Percentiles rank a stretch among this genome's conserved stretches.
These are phyloP conservation scores for Botrylloides violaceus DNA, from an alignment of 23 tunicate species.

Conservation along the genomic window DNA sequence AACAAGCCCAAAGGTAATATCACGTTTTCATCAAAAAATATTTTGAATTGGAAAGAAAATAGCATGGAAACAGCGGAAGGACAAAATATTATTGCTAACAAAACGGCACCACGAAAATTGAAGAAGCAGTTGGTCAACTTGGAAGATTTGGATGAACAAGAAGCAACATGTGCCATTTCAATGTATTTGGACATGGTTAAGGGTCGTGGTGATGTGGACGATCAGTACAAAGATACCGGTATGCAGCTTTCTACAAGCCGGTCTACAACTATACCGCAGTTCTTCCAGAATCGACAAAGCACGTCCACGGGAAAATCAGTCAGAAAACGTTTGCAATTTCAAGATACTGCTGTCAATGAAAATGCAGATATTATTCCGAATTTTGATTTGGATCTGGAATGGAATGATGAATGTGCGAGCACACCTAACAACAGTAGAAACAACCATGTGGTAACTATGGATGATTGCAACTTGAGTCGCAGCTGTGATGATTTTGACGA, in stretches of 20 bases:
- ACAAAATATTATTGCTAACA: too few species aligned
- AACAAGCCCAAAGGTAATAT: background rate
- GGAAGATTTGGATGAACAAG: background rate
- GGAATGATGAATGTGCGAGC: background rate
- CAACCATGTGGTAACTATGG: background rate
- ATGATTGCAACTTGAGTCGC: background rate
- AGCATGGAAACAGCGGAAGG: too few species aligned
- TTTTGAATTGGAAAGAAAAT: background rate
- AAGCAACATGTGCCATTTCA: constrained; percentile 6
- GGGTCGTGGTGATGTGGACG: background rate
- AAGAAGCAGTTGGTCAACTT: background rate
- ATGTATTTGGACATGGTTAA: constrained; percentile 1
- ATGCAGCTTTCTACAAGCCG: background rate
- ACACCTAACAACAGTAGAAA: background rate
- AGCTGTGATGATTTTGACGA: background rate
- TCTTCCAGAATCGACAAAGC: background rate
- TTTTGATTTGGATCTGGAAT: background rate
- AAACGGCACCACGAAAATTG: too few species aligned
- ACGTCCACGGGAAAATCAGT: background rate
- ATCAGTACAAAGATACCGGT: too few species aligned
- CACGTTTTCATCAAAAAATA: background rate
- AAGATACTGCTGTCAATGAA: background rate
- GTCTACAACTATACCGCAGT: background rate
- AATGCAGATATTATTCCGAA: background rate
- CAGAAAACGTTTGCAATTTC: background rate